phyloP scores from a whole-genome alignment of 2,888 invertebrate genomes.

The Parnassius mnemosyne region DNA sequence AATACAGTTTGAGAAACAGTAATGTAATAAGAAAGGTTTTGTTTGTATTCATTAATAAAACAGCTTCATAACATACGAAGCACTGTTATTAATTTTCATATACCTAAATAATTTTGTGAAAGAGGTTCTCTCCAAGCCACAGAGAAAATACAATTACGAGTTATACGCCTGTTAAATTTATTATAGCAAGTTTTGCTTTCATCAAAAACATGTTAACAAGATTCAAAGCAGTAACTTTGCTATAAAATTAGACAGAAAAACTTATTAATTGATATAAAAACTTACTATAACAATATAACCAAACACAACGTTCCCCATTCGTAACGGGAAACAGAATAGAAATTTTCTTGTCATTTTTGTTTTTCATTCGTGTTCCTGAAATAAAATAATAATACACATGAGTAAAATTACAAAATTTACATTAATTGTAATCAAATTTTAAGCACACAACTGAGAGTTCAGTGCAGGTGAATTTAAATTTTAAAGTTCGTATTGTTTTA shows the following conservation, averaged over 20 bases:
- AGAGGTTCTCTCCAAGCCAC: not conserved
- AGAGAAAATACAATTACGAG: constrained; percentile 4
- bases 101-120: no score
- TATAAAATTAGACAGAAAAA: constrained; percentile 16
- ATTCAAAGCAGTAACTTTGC: constrained; percentile 22
- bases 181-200: constrained; percentile 27
- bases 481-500: no score
- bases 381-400: constrained; percentile 33
- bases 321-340: constrained; percentile 70
- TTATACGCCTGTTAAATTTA: constrained; percentile 35
- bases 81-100: no score
- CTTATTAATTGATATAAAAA: constrained; percentile 32
- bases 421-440: no score
- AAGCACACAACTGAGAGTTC: no score
- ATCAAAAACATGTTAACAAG: constrained; percentile 18
- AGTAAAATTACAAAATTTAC: no score
- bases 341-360: constrained; percentile 72
- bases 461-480: no score
- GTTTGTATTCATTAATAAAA: no score
- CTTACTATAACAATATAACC: constrained; percentile 73
- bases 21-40: no score
- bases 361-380: constrained; percentile 56
- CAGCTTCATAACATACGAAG: no score
- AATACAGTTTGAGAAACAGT: no score
- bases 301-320: constrained; percentile 69